Evolutionary conservation across 2,888 invertebrate genomes (phyloP).

Genomic region (Watsonalla binaria): DNA sequence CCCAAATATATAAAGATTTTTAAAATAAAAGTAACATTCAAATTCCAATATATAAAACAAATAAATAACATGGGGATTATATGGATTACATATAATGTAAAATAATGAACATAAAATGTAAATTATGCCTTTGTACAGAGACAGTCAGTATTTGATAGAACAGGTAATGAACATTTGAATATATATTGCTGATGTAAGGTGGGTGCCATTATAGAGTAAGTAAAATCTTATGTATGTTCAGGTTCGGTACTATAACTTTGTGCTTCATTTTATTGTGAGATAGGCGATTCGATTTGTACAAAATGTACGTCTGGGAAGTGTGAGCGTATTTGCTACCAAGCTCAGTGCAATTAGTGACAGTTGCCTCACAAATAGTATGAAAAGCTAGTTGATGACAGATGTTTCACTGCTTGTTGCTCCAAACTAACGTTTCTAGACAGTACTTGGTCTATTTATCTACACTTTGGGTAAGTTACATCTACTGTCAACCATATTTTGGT

Average conservation of each 20-base stretch:
- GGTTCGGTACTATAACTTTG: slow-evolving; percentile 46
- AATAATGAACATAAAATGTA: no score
- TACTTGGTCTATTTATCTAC: neutral
- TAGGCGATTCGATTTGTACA: slow-evolving; percentile 59
- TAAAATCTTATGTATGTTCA: slow-evolving; percentile 36
- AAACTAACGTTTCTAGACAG: neutral
- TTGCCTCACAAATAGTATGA: slow-evolving; percentile 56
- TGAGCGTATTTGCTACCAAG: slow-evolving; percentile 75
- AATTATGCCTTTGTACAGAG: neutral
- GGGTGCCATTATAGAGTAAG: slow-evolving; percentile 60
- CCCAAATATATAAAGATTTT: slow-evolving; percentile 19
- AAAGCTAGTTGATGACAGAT: slow-evolving; percentile 55
- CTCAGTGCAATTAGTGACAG: slow-evolving; percentile 67
- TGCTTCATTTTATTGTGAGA: slow-evolving; percentile 65
- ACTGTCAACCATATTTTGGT: neutral
- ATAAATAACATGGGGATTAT: slow-evolving; percentile 23
- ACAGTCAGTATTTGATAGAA: neutral
- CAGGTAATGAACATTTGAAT: neutral
- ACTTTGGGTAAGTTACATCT: neutral
- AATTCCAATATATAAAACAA: slow-evolving; percentile 23
- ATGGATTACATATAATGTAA: slow-evolving; percentile 12
- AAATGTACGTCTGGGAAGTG: slow-evolving; percentile 71
- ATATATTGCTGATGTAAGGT: slow-evolving; percentile 57
- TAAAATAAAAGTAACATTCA: slow-evolving; percentile 18
- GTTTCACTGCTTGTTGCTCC: slow-evolving; percentile 27